Percentiles rank a stretch among this genome's conserved stretches.
phyloP scores from a whole-genome alignment of 2,113 vertebrate genomes.

The Naja naja region DNA sequence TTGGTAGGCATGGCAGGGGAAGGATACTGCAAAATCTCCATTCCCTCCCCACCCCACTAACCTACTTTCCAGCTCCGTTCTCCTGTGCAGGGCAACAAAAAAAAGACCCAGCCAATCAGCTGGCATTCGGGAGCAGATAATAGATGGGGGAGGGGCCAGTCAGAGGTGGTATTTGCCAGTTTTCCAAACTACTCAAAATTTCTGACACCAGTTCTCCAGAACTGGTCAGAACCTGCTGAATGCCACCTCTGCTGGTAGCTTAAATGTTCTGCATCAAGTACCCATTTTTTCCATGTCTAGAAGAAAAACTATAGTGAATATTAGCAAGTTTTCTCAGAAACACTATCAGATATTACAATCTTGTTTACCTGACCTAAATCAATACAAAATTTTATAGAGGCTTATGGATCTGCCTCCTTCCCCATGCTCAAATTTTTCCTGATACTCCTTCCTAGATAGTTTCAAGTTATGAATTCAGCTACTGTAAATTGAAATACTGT shows the following conservation, averaged over 20 bases:
- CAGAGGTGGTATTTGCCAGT: too few species aligned
- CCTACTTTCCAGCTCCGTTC: too few species aligned
- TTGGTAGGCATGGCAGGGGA: too few species aligned
- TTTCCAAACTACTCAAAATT: too few species aligned
- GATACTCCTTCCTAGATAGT: conserved; percentile 11
- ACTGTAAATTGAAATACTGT: neutral
- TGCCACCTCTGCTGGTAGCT: neutral
- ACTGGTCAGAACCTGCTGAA: too few species aligned
- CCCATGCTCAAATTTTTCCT: neutral
- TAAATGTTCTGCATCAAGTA: neutral
- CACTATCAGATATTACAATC: neutral
- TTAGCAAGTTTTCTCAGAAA: neutral
- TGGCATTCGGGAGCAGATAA: too few species aligned
- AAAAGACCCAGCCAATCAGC: too few species aligned
- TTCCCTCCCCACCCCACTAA: too few species aligned
- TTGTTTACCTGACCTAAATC: conserved; percentile 18
- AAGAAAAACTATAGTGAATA: neutral
- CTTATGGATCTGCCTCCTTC: neutral
- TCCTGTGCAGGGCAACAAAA: too few species aligned
- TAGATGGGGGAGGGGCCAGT: too few species aligned
- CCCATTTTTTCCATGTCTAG: neutral
- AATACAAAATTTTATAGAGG: neutral
- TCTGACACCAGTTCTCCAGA: too few species aligned
- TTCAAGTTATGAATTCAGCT: neutral
- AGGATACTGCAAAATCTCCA: too few species aligned